phyloP scores from a whole-genome alignment of 2,888 invertebrate genomes.

The Ptilodon capucinus region DNA sequence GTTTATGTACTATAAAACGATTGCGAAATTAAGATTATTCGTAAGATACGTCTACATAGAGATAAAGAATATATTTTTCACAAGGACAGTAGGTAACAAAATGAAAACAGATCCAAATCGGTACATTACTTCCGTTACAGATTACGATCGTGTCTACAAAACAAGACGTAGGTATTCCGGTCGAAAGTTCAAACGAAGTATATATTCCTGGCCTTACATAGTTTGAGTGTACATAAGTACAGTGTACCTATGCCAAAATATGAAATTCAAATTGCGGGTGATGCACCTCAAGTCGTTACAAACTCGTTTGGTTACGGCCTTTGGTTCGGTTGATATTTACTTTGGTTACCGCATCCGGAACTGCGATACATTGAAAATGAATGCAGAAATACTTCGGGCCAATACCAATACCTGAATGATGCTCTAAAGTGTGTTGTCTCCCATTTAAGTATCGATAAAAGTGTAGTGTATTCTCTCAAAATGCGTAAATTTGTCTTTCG shows the following conservation, averaged over 20 bases:
- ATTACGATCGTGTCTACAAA: not conserved
- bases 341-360: constrained; percentile 18
- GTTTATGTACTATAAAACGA: not conserved
- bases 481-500: too few relatives aligned
- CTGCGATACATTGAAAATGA: not conserved
- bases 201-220: not conserved
- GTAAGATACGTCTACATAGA: not conserved
- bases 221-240: constrained; percentile 25
- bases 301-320: constrained; percentile 57
- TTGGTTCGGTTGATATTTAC: constrained; percentile 33
- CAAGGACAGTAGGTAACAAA: not conserved
- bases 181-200: not conserved
- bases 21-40: not conserved
- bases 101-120: not conserved
- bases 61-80: not conserved
- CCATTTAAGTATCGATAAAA: too few relatives aligned
- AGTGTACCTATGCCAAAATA: constrained; percentile 48
- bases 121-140: not conserved
- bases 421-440: not conserved
- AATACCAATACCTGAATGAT: constrained; percentile 2
- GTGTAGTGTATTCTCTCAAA: too few relatives aligned
- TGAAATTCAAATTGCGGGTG: constrained; percentile 56
- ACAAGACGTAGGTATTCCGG: not conserved
- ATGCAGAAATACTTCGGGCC: not conserved
- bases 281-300: constrained; percentile 62